Evolutionary conservation across 2,888 invertebrate genomes (phyloP).

Genomic region (Morpho deidamia): DNA sequence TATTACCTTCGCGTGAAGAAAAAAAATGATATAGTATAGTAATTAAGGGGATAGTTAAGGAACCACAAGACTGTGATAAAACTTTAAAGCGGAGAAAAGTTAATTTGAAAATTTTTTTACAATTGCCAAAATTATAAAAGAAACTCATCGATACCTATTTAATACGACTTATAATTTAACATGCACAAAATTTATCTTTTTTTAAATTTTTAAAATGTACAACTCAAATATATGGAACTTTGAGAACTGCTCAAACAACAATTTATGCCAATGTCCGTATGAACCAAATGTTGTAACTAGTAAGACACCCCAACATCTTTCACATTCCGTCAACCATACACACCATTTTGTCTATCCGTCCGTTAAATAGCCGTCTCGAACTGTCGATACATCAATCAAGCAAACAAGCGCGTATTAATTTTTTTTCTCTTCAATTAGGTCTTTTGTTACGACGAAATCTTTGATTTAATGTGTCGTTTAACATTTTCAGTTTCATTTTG

Average conservation of each 20-base stretch:
- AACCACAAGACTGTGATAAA: too few relatives aligned
- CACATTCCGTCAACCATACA: constrained; percentile 44
- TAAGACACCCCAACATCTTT: constrained; percentile 57
- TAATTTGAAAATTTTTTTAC: too few relatives aligned
- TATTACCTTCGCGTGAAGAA: too few relatives aligned
- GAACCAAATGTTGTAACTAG: constrained; percentile 40
- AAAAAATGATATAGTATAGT: too few relatives aligned
- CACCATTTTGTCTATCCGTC: constrained; percentile 73
- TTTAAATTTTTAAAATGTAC: too few relatives aligned
- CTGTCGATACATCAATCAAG: constrained; percentile 76
- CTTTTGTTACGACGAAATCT: constrained; percentile 65
- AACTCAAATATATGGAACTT: constrained; percentile 31
- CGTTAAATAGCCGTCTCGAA: constrained; percentile 69
- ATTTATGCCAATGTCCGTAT: constrained; percentile 42
- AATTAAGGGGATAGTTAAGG: too few relatives aligned
- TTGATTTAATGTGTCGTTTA: constrained; percentile 66
- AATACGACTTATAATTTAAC: too few relatives aligned
- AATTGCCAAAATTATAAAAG: too few relatives aligned
- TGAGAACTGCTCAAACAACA: constrained; percentile 41
- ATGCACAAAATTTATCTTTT: too few relatives aligned
- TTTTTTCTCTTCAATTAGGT: constrained; percentile 74
- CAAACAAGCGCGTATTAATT: constrained; percentile 55
- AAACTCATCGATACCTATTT: too few relatives aligned
- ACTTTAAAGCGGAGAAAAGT: too few relatives aligned
- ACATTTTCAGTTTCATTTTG: constrained; percentile 30